Percentiles rank a stretch among this genome's conserved stretches.
These are phyloP conservation scores for Himantopus leucocephalus DNA, from an alignment of 2,113 vertebrate species.

Conservation along the genomic window DNA sequence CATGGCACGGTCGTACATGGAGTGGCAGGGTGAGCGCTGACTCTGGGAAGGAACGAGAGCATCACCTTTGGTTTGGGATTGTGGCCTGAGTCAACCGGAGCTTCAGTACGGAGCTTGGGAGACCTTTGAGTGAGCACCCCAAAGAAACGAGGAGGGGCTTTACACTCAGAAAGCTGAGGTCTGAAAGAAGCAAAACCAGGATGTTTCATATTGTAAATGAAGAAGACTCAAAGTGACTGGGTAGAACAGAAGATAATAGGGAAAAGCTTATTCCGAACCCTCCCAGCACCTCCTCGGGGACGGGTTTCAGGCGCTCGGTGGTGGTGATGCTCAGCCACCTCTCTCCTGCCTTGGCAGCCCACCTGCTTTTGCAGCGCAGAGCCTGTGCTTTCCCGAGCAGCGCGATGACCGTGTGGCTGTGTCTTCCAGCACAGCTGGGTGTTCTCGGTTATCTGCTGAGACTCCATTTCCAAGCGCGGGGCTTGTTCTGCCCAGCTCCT, in stretches of 20 bases:
- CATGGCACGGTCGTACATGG: rapidly evolving
- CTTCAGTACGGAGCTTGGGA: rapidly evolving
- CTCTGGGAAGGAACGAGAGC: neutral
- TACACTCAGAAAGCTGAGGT: neutral
- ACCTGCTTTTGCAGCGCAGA: neutral
- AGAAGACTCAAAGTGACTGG: neutral
- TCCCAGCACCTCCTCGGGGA: rapidly evolving
- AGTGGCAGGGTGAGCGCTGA: neutral
- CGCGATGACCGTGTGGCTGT: rapidly evolving
- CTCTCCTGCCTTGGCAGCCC: neutral
- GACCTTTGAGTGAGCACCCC: neutral
- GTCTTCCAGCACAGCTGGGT: neutral
- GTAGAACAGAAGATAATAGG: neutral
- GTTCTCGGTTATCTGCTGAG: too few relatives aligned
- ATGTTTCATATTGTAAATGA: neutral
- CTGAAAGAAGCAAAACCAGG: neutral
- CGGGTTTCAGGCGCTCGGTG: neutral
- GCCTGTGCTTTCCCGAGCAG: neutral
- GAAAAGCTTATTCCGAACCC: neutral
- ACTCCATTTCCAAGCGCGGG: neutral
- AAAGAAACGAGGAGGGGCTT: neutral
- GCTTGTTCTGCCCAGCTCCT: neutral
- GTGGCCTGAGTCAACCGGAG: neutral
- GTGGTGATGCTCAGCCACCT: neutral
- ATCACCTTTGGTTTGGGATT: neutral